These are phyloP conservation scores for Cremastinae sp. DNA, from an alignment of 2,888 invertebrate genomes.

Conservation along the genomic window DNA sequence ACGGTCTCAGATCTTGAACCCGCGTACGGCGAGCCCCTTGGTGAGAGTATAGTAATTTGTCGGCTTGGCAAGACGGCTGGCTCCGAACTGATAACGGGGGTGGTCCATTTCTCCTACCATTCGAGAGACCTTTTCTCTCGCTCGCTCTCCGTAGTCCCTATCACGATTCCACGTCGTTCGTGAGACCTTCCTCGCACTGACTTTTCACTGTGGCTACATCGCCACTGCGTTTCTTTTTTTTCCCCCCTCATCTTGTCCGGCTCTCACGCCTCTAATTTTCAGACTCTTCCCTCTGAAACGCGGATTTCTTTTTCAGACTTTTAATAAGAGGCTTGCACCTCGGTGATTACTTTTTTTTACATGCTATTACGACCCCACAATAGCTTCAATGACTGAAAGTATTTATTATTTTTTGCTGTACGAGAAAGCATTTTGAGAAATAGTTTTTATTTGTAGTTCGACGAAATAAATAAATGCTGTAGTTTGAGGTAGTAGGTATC, in stretches of 20 bases:
- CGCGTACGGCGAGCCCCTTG: conserved; percentile 66
- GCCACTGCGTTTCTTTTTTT: conserved; percentile 36
- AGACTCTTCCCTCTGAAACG: background rate
- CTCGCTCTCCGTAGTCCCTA: conserved; percentile 47
- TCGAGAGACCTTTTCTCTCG: conserved; percentile 67
- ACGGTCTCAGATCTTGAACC: conserved; percentile 64
- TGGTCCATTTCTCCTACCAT: conserved; percentile 78
- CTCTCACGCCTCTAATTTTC: conserved; percentile 16
- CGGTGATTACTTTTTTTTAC: background rate
- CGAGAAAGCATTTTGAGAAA: too few species aligned
- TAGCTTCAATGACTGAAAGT: too few species aligned
- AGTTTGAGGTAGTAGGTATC: too few species aligned
- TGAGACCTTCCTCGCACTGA: conserved; percentile 70
- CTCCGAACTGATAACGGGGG: conserved; percentile 77
- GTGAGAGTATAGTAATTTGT: conserved; percentile 79
- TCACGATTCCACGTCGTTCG: conserved; percentile 67
- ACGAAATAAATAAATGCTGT: too few species aligned
- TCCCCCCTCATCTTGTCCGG: conserved; percentile 7
- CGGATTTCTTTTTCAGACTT: conserved; percentile 19
- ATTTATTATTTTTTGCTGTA: too few species aligned
- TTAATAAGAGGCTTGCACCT: conserved; percentile 52
- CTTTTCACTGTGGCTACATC: conserved; percentile 24
- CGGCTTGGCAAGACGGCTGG: conserved; percentile 78
- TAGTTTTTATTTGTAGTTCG: too few species aligned
- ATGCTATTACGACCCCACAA: too few species aligned